A percentile compares a stretch with the other conserved stretches of the same genome.
phyloP scores from a whole-genome alignment of 2,888 invertebrate species.

The Augiades crinisus region DNA sequence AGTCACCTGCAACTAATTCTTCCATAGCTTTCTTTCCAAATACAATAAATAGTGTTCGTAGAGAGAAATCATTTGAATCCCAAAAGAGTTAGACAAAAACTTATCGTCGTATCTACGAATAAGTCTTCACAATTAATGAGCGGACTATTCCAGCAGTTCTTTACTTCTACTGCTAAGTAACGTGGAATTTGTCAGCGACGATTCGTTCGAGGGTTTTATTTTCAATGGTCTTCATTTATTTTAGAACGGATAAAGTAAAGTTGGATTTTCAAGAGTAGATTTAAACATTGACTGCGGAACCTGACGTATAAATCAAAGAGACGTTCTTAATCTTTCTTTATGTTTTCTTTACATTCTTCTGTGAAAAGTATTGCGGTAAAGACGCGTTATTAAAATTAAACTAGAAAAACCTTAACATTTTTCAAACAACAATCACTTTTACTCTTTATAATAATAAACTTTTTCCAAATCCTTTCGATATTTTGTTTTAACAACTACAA shows the following conservation, averaged over 20 bases:
- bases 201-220: conserved; percentile 19
- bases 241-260: conserved; percentile 16
- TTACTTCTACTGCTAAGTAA: conserved; percentile 2
- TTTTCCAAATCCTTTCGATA: too few relatives aligned
- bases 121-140: conserved; percentile 2
- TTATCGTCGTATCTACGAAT: background rate
- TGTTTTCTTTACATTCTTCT: too few relatives aligned
- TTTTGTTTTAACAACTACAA: too few relatives aligned
- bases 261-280: background rate
- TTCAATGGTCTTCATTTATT: conserved; percentile 21
- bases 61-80: background rate
- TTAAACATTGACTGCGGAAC: background rate
- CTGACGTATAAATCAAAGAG: background rate
- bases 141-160: conserved; percentile 3
- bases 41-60: background rate
- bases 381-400: too few relatives aligned
- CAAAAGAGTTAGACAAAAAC: conserved; percentile 4
- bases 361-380: too few relatives aligned
- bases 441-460: too few relatives aligned
- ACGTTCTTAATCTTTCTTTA: background rate
- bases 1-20: too few relatives aligned
- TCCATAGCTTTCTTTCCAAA: too few relatives aligned
- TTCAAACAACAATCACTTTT: too few relatives aligned
- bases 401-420: too few relatives aligned
- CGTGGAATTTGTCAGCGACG: conserved; percentile 21